Evolutionary conservation across 1,140 invertebrate genomes (phyloP).

Genomic region (Trachymyrmex septentrionalis): DNA sequence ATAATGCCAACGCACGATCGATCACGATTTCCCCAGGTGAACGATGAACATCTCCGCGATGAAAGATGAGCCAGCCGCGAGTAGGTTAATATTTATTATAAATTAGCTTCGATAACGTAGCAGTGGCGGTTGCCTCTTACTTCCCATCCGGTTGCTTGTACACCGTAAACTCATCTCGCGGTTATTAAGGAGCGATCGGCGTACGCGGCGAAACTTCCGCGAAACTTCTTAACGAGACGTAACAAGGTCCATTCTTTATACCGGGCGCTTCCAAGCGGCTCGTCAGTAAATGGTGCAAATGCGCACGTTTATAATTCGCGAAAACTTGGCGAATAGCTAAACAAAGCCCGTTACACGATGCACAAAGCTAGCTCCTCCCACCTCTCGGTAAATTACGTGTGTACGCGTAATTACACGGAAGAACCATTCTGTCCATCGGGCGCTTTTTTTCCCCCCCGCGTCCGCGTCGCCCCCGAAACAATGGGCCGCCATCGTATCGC

Average conservation of each 20-base stretch:
- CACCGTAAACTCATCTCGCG: conserved; percentile 75
- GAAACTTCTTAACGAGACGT: conserved; percentile 78
- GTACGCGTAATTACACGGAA: conserved; percentile 56
- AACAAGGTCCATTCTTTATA: conserved; percentile 76
- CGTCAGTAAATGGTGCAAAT: conserved; percentile 66
- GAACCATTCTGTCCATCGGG: conserved; percentile 13
- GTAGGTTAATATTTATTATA: conserved; percentile 50
- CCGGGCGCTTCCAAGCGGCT: conserved; percentile 49
- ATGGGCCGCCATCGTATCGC: conserved; percentile 31
- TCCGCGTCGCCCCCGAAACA: conserved; percentile 14
- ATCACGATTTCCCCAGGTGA: conserved; percentile 8
- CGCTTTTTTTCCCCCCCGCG: background rate
- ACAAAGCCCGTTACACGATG: conserved; percentile 49
- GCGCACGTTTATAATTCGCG: conserved; percentile 64
- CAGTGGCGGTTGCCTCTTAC: conserved; percentile 48
- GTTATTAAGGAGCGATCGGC: conserved; percentile 75
- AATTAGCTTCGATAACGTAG: conserved; percentile 36
- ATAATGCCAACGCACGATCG: background rate
- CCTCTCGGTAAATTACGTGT: conserved; percentile 10
- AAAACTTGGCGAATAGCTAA: conserved; percentile 60
- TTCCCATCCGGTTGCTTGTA: conserved; percentile 58
- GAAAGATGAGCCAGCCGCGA: conserved; percentile 42
- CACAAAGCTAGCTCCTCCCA: background rate
- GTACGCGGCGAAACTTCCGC: conserved; percentile 70
- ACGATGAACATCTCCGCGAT: conserved; percentile 31